Percentiles rank a stretch among this genome's conserved stretches.
phyloP scores from a whole-genome alignment of 1,140 invertebrate species.

The Diachasmimorpha longicaudata region DNA sequence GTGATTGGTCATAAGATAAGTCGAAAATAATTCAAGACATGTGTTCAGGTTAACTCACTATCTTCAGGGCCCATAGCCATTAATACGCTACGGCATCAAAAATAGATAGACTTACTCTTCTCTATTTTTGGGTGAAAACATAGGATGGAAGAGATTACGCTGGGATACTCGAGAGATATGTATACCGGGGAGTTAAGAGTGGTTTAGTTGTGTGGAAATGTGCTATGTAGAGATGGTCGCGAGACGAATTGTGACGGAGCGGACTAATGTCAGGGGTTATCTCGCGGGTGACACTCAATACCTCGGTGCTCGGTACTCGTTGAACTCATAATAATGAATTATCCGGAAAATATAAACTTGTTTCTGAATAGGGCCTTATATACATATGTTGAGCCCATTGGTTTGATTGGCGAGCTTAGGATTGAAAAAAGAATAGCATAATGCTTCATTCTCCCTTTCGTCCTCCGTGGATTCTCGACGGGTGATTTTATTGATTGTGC shows the following conservation, averaged over 20 bases:
- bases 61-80: background rate
- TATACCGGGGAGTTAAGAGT: constrained; percentile 15
- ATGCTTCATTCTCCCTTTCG: background rate
- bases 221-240: constrained; percentile 10
- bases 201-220: background rate
- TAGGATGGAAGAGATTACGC: background rate
- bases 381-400: background rate
- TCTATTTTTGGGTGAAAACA: background rate
- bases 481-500: too few species aligned
- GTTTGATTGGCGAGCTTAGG: background rate
- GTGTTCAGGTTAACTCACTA: background rate
- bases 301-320: background rate
- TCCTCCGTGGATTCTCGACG: too few species aligned
- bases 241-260: constrained; percentile 54
- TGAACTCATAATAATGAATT: background rate
- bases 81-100: background rate
- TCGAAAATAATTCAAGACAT: background rate
- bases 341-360: background rate
- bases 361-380: background rate
- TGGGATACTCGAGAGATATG: constrained; percentile 15
- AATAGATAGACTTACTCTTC: background rate
- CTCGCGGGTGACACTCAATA: constrained; percentile 21
- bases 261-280: constrained; percentile 48
- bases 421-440: background rate
- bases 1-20: background rate